Conservation (phyloP, 1,140 invertebrate species). For the Ruditapes philippinarum region DNA sequence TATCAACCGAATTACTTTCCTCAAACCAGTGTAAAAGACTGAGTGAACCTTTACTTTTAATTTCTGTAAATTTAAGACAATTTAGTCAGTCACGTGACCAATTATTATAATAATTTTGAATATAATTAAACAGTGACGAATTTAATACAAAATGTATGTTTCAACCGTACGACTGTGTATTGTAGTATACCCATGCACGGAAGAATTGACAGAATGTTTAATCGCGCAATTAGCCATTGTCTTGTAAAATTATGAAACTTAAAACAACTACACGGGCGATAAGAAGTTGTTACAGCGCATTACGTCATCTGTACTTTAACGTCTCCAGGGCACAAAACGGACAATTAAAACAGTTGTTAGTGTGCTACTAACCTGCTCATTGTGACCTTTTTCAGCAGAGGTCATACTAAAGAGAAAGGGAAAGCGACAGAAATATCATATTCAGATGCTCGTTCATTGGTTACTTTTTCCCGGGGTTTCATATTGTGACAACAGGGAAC, state of each 20-base stretch:
- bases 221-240: not conserved
- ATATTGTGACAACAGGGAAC: no score
- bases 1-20: not conserved
- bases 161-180: not conserved
- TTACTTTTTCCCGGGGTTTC: no score
- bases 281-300: not conserved
- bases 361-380: no score
- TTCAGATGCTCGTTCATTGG: no score
- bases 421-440: no score
- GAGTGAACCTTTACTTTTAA: constrained; percentile 2
- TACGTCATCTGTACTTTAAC: not conserved
- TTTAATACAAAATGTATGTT: not conserved
- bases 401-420: no score
- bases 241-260: constrained; percentile 17
- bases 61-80: constrained; percentile 13
- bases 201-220: constrained; percentile 14
- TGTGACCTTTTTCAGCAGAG: no score
- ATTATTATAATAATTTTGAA: constrained; percentile 32
- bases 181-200: constrained; percentile 2
- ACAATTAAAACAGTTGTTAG: no score
- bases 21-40: no score
- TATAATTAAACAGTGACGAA: constrained; percentile 13
- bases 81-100: constrained; percentile 3
- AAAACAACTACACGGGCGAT: not conserved
- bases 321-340: not conserved